Conservation (phyloP, 2,888 invertebrate genomes). For the Drosophila emarginata region DNA sequence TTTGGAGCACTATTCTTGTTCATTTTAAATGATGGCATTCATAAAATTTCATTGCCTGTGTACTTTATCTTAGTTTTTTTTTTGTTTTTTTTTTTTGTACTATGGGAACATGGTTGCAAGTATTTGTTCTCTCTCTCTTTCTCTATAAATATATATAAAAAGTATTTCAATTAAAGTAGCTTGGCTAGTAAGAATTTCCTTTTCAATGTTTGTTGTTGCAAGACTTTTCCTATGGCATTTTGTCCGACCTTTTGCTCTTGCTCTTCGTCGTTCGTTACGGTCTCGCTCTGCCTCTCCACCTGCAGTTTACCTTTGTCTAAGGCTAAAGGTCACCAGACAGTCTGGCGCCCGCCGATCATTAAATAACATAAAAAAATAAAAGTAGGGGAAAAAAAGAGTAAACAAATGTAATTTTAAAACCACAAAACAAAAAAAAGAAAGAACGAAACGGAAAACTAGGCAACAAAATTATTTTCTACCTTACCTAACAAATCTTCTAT, state of each 20-base stretch:
- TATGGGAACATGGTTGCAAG: neutral
- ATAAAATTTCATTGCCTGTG: constrained; percentile 52
- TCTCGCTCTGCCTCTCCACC: constrained; percentile 29
- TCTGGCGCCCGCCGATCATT: constrained; percentile 70
- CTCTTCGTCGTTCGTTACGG: constrained; percentile 11
- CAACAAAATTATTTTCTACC: neutral
- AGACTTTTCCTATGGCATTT: constrained; percentile 24
- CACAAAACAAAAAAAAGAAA: constrained; percentile 51
- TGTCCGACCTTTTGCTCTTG: constrained; percentile 27
- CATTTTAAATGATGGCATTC: constrained; percentile 54
- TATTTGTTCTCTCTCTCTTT: neutral
- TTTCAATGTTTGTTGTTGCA: constrained; percentile 40
- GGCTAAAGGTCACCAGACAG: constrained; percentile 74
- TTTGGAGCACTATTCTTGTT: constrained; percentile 30
- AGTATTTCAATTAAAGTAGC: constrained; percentile 26
- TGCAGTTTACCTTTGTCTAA: constrained; percentile 32
- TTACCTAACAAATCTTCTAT: neutral
- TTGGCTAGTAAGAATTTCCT: constrained; percentile 13
- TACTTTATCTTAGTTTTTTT: constrained; percentile 45
- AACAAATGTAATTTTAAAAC: constrained; percentile 72
- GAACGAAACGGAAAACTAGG: neutral
- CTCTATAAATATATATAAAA: neutral
- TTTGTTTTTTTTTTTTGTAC: constrained; percentile 43
- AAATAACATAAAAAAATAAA: constrained; percentile 34
- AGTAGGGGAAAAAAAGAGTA: constrained; percentile 17